Conservation (phyloP, 2,888 invertebrate species). For the Aporophyla lueneburgensis region DNA sequence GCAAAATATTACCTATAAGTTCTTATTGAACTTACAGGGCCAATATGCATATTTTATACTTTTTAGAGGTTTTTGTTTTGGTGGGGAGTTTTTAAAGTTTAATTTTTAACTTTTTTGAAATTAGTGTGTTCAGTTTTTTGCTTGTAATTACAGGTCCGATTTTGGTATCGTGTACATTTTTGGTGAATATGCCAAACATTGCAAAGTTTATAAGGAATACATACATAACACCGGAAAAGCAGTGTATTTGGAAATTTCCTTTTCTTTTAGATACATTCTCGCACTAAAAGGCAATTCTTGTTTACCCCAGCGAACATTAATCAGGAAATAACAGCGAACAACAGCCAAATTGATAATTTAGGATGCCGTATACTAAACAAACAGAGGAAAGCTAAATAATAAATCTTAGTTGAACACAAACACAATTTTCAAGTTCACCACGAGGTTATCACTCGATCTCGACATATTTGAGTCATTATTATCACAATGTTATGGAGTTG, state of each 20-base stretch:
- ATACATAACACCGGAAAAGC: not conserved
- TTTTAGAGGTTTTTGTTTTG: too few relatives aligned
- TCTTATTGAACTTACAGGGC: too few relatives aligned
- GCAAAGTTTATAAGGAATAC: not conserved
- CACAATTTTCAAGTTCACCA: conserved; percentile 82
- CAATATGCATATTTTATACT: too few relatives aligned
- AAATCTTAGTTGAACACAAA: conserved; percentile 79
- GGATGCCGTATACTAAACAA: conserved; percentile 43
- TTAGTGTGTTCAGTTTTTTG: too few relatives aligned
- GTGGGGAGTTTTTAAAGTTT: too few relatives aligned
- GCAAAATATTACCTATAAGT: too few relatives aligned
- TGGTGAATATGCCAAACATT: not conserved
- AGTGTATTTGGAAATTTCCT: not conserved
- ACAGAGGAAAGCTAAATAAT: conserved; percentile 69
- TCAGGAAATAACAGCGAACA: conserved; percentile 57
- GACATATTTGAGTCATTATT: conserved; percentile 80
- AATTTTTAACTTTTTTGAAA: too few relatives aligned
- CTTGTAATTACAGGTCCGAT: too few relatives aligned
- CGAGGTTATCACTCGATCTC: conserved; percentile 82
- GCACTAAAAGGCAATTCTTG: conserved; percentile 50
- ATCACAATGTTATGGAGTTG: conserved; percentile 62
- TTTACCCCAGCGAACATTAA: conserved; percentile 44
- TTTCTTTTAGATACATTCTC: conserved; percentile 17
- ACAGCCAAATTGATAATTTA: conserved; percentile 60
- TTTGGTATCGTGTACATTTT: not conserved